phyloP scores from a whole-genome alignment of 2,888 invertebrate genomes.

The Nephrotoma guestfalica region DNA sequence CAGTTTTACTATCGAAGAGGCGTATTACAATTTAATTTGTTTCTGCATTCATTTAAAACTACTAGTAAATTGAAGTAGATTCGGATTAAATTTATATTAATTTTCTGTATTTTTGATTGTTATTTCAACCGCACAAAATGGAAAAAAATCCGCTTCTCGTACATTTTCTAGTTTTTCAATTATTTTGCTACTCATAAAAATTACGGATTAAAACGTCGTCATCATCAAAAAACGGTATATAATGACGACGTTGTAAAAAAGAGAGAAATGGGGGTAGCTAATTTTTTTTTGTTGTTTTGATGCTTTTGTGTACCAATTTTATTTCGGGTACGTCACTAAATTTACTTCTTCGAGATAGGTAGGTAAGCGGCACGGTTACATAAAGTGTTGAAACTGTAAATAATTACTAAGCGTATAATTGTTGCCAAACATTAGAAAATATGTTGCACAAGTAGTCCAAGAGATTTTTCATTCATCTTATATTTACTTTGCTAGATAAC shows the following conservation, averaged over 20 bases:
- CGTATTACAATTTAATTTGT: too few relatives aligned
- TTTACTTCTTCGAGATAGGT: not conserved
- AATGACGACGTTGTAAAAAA: not conserved
- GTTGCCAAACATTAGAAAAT: not conserved
- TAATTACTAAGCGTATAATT: not conserved
- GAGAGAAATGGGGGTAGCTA: not conserved
- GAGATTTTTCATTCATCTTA: not conserved
- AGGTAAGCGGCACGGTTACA: too few relatives aligned
- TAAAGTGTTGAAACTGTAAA: not conserved
- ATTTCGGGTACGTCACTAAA: not conserved
- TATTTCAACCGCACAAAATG: not conserved
- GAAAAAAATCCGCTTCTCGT: not conserved
- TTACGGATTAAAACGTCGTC: not conserved
- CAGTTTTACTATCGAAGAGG: too few relatives aligned
- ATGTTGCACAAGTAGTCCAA: not conserved
- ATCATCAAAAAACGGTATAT: not conserved
- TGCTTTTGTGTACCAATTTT: not conserved
- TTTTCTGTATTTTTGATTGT: not conserved
- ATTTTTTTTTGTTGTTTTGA: not conserved
- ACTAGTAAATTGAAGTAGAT: not conserved
- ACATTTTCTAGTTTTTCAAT: not conserved
- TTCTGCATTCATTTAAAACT: too few relatives aligned
- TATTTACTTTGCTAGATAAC: not conserved
- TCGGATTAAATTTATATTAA: not conserved
- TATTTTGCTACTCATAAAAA: not conserved